phyloP scores from a whole-genome alignment of 2,113 vertebrate genomes.

The Capra hircus region DNA sequence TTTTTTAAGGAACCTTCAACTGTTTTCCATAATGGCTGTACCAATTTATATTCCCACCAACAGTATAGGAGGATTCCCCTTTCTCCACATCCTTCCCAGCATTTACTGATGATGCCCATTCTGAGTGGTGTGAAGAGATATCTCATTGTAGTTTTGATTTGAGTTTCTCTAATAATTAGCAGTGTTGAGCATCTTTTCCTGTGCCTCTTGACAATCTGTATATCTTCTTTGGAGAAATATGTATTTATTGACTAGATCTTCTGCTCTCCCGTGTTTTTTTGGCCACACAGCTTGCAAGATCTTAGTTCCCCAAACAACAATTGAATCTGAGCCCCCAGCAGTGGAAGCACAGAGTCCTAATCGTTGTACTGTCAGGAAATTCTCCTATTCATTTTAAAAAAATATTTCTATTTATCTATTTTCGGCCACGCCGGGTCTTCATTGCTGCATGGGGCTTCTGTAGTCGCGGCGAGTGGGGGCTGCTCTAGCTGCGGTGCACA shows the following conservation, averaged over 20 bases:
- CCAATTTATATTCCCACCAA: not conserved
- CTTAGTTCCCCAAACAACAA: not conserved
- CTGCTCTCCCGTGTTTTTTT: not conserved
- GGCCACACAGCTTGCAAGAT: not conserved
- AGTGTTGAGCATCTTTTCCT: not conserved
- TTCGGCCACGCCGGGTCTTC: not conserved
- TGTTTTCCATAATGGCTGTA: not conserved
- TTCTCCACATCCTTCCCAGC: not conserved
- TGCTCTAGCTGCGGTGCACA: not conserved
- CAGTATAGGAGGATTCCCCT: not conserved
- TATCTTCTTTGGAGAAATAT: not conserved
- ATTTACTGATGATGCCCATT: not conserved
- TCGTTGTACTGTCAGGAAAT: not conserved
- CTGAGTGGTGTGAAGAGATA: not conserved
- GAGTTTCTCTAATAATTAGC: not conserved
- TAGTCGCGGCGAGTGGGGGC: not conserved
- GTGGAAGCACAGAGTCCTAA: not conserved
- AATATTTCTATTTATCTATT: not conserved
- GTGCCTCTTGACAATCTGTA: not conserved
- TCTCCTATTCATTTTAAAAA: not conserved
- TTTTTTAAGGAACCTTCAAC: not conserved
- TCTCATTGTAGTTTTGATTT: not conserved
- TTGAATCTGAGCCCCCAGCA: not conserved
- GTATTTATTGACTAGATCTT: not conserved
- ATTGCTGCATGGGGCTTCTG: not conserved